phyloP scores from a whole-genome alignment of 2,888 invertebrate genomes.

The Apamea anceps region DNA sequence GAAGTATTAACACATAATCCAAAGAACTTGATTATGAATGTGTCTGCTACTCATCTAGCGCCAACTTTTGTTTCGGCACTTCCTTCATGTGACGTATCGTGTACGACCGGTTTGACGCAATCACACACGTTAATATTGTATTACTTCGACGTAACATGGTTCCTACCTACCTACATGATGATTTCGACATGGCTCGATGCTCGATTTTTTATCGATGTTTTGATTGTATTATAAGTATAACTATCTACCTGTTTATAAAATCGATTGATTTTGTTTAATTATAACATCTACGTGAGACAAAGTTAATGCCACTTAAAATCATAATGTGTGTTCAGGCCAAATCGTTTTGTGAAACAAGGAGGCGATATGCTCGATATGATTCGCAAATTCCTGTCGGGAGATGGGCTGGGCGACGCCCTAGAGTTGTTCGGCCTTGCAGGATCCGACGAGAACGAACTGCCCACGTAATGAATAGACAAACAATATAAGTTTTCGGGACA shows the following conservation, averaged over 20 bases:
- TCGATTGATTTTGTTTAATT: constrained; percentile 24
- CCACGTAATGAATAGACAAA: constrained; percentile 79
- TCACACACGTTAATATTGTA: constrained; percentile 28
- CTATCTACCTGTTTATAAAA: constrained; percentile 11
- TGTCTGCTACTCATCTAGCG: constrained; percentile 41
- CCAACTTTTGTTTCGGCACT: constrained; percentile 50
- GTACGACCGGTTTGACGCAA: constrained; percentile 41
- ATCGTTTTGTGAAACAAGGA: constrained; percentile 77
- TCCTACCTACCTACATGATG: constrained; percentile 10
- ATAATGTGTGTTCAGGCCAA: constrained; percentile 82
- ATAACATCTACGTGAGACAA: constrained; percentile 5
- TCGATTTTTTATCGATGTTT: constrained; percentile 18
- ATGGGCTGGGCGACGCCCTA: constrained; percentile 82
- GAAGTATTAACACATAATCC: constrained; percentile 33
- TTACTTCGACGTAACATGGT: constrained; percentile 36
- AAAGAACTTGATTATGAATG: constrained; percentile 39
- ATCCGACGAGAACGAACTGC: constrained; percentile 77
- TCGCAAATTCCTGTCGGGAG: constrained; percentile 85
- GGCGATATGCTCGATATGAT: constrained; percentile 80
- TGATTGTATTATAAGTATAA: background rate
- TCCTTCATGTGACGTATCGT: constrained; percentile 46
- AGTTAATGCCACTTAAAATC: constrained; percentile 46
- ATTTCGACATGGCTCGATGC: constrained; percentile 16
- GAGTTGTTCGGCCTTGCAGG: constrained; percentile 81
- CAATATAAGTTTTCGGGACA: constrained; percentile 70